Base-by-base conservation (phyloP, 2,888 invertebrate genomes). In the Yponomeuta plumbellus region DNA sequence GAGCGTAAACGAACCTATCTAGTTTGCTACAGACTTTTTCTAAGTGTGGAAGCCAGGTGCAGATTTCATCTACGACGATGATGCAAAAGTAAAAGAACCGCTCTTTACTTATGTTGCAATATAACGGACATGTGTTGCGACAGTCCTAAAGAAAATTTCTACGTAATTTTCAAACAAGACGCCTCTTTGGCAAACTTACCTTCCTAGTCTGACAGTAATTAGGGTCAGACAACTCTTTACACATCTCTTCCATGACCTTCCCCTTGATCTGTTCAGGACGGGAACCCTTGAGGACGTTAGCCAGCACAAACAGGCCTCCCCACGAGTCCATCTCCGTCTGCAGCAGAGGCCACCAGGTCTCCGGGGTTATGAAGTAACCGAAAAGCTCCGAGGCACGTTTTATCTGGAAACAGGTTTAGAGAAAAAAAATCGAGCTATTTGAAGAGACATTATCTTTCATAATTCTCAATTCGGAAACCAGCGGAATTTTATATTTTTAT, bases 361-460 rank as follows among this genome's bases (percentile, higher is more conserved):
- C 88, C 0, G 94, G 93, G 0, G 90, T 88, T 62, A 97, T 94
- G 84, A 97, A 97, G 76, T 94, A 94, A 13, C 96, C 97, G 70
- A 96, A 92, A 65, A 96, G 85, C 77, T 95, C 94, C 0, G 95
- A 93, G 2, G 95, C 93, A 64, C 92, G 92, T 76, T 94, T 92
- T 57, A 94, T 86, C 94, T 95, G 72, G 21, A 77, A 77, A 69
- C 22, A 34, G 17, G 34, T 26, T 17, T 4, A 8, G 4, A 2
- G 56, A 20, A 34, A 34, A 34, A 34, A 34, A 8, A 4, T 34
- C 8, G 34, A 34, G 34, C 34, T 34, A 8, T 34, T 34, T 34
- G 34, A 34, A 34, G 34, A 34, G 34, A 34, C 34, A 34, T 6
- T 26, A 26, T 5, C n/a, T n/a, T n/a, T n/a, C n/a, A n/a, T n/a